A percentile compares a stretch with the other conserved stretches of the same genome.
Conservation (phyloP, 2,888 invertebrate genomes). For the Dicycla oo region DNA sequence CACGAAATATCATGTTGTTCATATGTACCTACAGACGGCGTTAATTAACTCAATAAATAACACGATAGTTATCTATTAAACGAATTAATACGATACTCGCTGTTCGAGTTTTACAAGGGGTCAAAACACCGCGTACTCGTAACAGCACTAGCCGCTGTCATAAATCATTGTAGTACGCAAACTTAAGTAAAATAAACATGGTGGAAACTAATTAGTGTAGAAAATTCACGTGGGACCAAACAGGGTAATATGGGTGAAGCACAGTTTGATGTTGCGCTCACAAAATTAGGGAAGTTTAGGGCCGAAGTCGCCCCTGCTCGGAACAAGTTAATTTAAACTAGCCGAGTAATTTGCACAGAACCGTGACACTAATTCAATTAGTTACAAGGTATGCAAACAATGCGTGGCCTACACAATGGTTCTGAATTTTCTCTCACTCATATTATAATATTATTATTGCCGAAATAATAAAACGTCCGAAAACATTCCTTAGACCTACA, state of each 20-base stretch:
- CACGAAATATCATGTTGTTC: background rate
- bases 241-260: constrained; percentile 87
- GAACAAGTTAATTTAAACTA: constrained; percentile 90
- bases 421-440: constrained; percentile 46
- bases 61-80: constrained; percentile 34
- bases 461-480: constrained; percentile 12
- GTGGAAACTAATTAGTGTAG: constrained; percentile 88
- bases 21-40: background rate
- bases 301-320: constrained; percentile 85
- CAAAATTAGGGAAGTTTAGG: constrained; percentile 90
- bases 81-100: constrained; percentile 42
- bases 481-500: constrained; percentile 1
- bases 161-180: constrained; percentile 86
- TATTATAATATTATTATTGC: constrained; percentile 11
- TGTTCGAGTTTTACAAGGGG: constrained; percentile 53
- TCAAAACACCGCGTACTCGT: constrained; percentile 66
- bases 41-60: constrained; percentile 46
- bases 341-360: constrained; percentile 86
- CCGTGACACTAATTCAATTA: constrained; percentile 89
- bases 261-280: constrained; percentile 89
- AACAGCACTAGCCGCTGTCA: constrained; percentile 74
- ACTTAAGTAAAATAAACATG: constrained; percentile 88
- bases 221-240: constrained; percentile 89
- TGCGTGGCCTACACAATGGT: constrained; percentile 69
- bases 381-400: constrained; percentile 85